These are phyloP conservation scores for Dipodomys spectabilis DNA, from an alignment of 2,113 vertebrate species.

Conservation along the genomic window DNA sequence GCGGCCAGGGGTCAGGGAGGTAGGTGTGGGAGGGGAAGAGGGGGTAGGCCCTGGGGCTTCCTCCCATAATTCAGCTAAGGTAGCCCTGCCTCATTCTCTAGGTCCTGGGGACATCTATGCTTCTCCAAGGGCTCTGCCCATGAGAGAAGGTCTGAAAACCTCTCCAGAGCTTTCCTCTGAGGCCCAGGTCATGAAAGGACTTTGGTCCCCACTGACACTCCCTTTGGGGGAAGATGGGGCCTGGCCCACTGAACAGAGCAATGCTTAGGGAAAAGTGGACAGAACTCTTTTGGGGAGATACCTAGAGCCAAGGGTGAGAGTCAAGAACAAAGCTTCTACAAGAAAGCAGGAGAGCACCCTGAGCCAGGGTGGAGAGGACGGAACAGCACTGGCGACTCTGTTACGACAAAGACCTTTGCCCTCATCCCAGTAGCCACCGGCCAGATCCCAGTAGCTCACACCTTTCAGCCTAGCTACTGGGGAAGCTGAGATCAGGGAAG, in stretches of 20 bases:
- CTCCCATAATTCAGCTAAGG: background rate
- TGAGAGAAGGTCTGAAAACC: too few species aligned
- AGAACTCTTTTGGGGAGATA: rapidly evolving
- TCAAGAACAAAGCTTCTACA: background rate
- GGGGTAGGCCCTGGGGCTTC: rapidly evolving
- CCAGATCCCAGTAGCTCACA: too few species aligned
- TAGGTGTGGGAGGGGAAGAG: too few species aligned
- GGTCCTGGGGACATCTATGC: background rate
- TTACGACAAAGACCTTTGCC: background rate
- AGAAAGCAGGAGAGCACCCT: background rate
- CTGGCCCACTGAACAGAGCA: rapidly evolving
- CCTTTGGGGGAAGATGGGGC: rapidly evolving
- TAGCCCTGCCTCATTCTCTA: too few species aligned
- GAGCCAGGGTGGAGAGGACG: background rate
- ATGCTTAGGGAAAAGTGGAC: background rate
- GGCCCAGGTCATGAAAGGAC: background rate
- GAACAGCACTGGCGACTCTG: background rate
- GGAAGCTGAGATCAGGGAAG: too few species aligned
- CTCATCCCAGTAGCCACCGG: too few species aligned
- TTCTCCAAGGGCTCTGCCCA: background rate
- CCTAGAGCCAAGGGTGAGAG: background rate
- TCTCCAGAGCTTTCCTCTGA: background rate
- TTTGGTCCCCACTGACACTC: rapidly evolving
- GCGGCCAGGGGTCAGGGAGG: background rate
- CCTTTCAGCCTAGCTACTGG: too few species aligned